phyloP scores from a whole-genome alignment of 2,888 invertebrate genomes.

The Epirrhoe tristata region DNA sequence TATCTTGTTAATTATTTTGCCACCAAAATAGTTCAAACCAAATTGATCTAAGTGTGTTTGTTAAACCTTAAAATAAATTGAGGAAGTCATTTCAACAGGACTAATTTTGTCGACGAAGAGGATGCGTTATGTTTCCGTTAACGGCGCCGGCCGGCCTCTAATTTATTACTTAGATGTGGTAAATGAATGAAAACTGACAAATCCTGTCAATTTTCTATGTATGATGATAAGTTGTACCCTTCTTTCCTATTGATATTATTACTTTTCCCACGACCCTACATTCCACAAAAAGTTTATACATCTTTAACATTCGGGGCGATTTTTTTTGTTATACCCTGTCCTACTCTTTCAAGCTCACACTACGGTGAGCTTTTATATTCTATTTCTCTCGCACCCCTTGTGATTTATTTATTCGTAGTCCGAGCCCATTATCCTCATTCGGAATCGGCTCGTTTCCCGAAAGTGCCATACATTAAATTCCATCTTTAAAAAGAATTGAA shows the following conservation, averaged over 20 bases:
- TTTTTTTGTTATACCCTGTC: constrained; percentile 64
- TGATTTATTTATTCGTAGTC: constrained; percentile 75
- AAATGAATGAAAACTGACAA: constrained; percentile 41
- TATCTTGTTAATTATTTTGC: constrained; percentile 15
- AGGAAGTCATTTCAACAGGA: constrained; percentile 70
- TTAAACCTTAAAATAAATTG: constrained; percentile 47
- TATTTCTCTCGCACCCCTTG: constrained; percentile 70
- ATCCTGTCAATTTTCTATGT: constrained; percentile 3
- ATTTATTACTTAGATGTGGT: constrained; percentile 44
- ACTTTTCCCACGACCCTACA: constrained; percentile 36
- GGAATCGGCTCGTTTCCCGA: constrained; percentile 63
- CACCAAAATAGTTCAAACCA: constrained; percentile 34
- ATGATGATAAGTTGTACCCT: neutral
- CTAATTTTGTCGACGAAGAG: constrained; percentile 66
- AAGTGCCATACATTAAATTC: constrained; percentile 73
- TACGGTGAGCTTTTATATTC: constrained; percentile 49
- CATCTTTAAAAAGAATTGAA: constrained; percentile 72
- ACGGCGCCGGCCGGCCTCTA: constrained; percentile 52
- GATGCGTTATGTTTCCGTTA: constrained; percentile 69
- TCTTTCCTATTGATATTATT: constrained; percentile 1
- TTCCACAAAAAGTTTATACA: constrained; percentile 31
- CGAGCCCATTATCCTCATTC: constrained; percentile 65
- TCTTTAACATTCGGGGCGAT: constrained; percentile 53
- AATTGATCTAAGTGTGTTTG: constrained; percentile 41
- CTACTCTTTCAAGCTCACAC: constrained; percentile 51